Conservation (phyloP, 2,797 vertebrate species). For the Poecile montanus region DNA sequence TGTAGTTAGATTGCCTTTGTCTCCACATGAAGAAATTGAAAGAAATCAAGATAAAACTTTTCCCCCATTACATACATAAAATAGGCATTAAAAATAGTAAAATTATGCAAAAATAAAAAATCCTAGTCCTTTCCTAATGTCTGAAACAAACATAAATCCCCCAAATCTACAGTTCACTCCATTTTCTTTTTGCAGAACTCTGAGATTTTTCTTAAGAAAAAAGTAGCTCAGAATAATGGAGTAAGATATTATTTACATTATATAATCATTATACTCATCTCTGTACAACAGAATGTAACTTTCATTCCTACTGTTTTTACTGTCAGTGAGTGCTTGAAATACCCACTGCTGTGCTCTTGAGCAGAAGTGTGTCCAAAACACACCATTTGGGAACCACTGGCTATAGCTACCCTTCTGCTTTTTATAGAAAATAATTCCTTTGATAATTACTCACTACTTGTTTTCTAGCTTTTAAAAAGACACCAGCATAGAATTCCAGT, state of each 20-base stretch:
- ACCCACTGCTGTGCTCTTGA: not conserved
- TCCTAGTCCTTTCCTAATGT: not conserved
- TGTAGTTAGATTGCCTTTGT: not conserved
- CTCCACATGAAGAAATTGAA: not conserved
- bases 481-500: not conserved
- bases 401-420: not conserved
- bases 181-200: not conserved
- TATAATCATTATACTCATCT: not conserved
- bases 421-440: not conserved
- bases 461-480: not conserved
- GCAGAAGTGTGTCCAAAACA: not conserved
- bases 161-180: not conserved
- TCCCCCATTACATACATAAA: not conserved
- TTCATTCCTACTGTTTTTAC: not conserved
- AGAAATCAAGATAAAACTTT: not conserved
- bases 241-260: not conserved
- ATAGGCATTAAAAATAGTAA: not conserved
- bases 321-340: not conserved
- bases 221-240: not conserved
- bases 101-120: not conserved
- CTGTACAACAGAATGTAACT: not conserved
- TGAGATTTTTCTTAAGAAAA: not conserved
- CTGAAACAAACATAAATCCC: not conserved
- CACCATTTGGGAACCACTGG: not conserved
- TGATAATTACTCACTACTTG: not conserved